A percentile compares a stretch with the other conserved stretches of the same genome.
phyloP scores from a whole-genome alignment of 1,140 invertebrate genomes.

The Heterodera schachtii region DNA sequence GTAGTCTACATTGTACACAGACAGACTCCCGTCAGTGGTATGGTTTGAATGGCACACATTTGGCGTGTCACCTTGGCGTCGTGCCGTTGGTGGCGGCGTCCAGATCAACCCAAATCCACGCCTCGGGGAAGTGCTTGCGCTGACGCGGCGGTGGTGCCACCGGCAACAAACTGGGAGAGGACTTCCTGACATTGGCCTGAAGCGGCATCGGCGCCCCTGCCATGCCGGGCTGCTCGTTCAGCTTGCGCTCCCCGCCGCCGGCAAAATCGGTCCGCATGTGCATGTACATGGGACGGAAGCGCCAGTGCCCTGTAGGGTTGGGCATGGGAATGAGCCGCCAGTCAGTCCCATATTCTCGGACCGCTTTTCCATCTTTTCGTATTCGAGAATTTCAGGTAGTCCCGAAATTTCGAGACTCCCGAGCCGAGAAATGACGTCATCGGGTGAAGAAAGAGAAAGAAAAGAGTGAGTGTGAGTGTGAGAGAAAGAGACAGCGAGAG shows the following conservation, averaged over 20 bases:
- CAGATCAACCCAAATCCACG: slow-evolving; percentile 49
- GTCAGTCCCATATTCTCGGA: no score
- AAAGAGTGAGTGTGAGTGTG: background rate
- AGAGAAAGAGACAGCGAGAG: background rate
- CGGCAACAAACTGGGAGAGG: no score
- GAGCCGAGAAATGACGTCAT: no score
- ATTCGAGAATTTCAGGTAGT: no score
- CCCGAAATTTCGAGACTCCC: no score
- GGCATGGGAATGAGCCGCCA: no score
- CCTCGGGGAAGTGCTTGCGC: slow-evolving; percentile 53
- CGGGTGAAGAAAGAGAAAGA: no score
- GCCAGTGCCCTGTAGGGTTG: background rate
- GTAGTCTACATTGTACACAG: no score
- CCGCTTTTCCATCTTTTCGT: no score
- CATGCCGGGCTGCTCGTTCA: background rate
- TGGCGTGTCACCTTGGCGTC: no score
- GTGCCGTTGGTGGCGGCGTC: background rate
- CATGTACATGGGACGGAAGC: background rate
- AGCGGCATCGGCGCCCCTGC: background rate
- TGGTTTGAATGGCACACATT: no score
- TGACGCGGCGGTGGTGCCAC: slow-evolving; percentile 18
- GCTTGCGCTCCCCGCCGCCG: background rate
- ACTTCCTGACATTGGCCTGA: background rate
- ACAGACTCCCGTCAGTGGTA: no score
- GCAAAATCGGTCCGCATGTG: background rate